Conservation (phyloP, 2,113 vertebrate species). For the Hyperopisus bebe region DNA sequence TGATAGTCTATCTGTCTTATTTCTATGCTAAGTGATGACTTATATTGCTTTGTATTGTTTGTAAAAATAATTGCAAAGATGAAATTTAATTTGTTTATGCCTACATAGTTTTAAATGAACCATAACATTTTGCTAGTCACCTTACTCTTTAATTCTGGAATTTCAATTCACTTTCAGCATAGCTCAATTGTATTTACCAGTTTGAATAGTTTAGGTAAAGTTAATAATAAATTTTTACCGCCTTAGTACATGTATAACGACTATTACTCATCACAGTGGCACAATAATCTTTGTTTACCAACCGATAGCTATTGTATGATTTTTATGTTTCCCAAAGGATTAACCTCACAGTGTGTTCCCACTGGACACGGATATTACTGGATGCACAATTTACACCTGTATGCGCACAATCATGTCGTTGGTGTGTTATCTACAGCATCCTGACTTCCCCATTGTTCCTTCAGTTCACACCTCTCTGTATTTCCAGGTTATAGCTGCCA, state of each 20-base stretch:
- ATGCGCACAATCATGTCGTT: neutral
- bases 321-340: neutral
- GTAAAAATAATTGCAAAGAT: neutral
- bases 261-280: neutral
- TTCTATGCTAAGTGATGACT: neutral
- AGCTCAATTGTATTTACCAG: neutral
- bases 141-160: neutral
- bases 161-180: neutral
- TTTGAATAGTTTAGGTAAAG: neutral
- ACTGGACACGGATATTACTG: neutral
- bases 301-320: neutral
- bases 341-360: neutral
- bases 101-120: neutral
- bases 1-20: neutral
- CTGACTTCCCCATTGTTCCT: neutral
- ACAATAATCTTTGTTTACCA: neutral
- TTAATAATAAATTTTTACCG: neutral
- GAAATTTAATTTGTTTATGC: neutral
- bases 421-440: neutral
- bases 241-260: neutral
- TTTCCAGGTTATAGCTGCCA: neutral
- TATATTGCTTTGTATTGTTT: neutral
- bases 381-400: neutral
- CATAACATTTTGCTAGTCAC: neutral
- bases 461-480: neutral